phyloP scores from a whole-genome alignment of 2,113 vertebrate genomes.

The Dromas ardeola region DNA sequence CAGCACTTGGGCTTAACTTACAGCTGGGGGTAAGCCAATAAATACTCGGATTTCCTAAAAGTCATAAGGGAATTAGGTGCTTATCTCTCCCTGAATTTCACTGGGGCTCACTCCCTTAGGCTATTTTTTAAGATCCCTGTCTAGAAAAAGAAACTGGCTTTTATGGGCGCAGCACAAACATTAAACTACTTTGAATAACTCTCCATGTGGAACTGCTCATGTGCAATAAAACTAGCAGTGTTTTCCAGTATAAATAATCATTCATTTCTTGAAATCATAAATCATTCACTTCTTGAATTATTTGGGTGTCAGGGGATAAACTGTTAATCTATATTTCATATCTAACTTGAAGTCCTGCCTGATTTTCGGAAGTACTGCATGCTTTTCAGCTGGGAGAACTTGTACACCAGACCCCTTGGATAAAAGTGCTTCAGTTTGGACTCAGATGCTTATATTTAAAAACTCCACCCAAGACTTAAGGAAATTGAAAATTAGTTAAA shows the following conservation, averaged over 20 bases:
- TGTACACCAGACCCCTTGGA: background rate
- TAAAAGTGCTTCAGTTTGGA: background rate
- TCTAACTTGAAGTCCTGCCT: background rate
- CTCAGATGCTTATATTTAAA: background rate
- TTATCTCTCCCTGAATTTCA: background rate
- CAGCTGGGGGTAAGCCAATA: background rate
- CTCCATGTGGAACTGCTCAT: conserved; percentile 1
- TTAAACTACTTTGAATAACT: conserved; percentile 12
- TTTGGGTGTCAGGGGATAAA: conserved; percentile 15
- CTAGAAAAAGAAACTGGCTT: conserved; percentile 6
- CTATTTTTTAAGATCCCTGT: background rate
- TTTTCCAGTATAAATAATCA: conserved; percentile 13
- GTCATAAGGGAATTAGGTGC: background rate
- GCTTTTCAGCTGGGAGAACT: background rate
- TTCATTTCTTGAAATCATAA: conserved; percentile 17
- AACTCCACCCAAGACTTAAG: background rate
- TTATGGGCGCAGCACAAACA: background rate
- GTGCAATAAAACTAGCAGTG: background rate
- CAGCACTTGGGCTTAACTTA: background rate
- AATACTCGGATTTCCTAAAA: background rate
- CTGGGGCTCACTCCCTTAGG: background rate
- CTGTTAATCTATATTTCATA: conserved; percentile 36
- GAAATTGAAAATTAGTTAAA: background rate
- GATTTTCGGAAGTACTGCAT: background rate
- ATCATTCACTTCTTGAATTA: conserved; percentile 29